Conservation (phyloP, 2,888 invertebrate species). For the Diarsia mendica region DNA sequence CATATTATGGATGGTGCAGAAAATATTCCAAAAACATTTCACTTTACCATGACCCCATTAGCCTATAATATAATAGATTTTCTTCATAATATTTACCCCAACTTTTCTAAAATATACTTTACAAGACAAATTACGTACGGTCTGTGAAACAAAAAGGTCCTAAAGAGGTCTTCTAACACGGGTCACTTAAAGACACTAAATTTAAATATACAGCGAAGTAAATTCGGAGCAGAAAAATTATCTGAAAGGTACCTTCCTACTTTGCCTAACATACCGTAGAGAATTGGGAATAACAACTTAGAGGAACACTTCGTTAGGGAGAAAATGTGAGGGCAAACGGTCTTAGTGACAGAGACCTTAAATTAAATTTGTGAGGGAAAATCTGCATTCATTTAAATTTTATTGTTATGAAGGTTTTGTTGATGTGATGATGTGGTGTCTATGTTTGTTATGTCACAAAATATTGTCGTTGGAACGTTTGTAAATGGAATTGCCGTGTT, state of each 20-base stretch:
- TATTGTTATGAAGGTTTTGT: constrained; percentile 51
- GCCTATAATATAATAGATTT: neutral
- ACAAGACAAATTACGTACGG: constrained; percentile 27
- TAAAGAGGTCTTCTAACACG: constrained; percentile 22
- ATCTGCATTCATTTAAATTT: constrained; percentile 65
- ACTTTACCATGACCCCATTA: neutral
- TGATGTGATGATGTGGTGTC: constrained; percentile 50
- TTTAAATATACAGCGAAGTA: constrained; percentile 58
- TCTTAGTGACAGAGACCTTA: constrained; percentile 67
- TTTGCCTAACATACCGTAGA: constrained; percentile 72
- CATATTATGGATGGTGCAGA: neutral
- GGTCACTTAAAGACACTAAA: constrained; percentile 56
- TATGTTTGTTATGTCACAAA: constrained; percentile 56
- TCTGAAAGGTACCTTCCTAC: constrained; percentile 64
- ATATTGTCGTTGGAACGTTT: constrained; percentile 53
- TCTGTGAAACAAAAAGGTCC: constrained; percentile 27
- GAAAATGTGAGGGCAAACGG: constrained; percentile 71
- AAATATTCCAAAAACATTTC: neutral
- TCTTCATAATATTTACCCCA: neutral
- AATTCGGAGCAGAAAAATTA: constrained; percentile 61
- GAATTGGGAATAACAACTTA: constrained; percentile 74
- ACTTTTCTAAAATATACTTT: constrained; percentile 11
- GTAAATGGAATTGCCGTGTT: constrained; percentile 67
- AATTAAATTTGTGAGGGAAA: constrained; percentile 72
- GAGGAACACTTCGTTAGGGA: constrained; percentile 72